These are phyloP conservation scores for Babylonia areolata DNA, from an alignment of 1,140 invertebrate species.

Conservation along the genomic window DNA sequence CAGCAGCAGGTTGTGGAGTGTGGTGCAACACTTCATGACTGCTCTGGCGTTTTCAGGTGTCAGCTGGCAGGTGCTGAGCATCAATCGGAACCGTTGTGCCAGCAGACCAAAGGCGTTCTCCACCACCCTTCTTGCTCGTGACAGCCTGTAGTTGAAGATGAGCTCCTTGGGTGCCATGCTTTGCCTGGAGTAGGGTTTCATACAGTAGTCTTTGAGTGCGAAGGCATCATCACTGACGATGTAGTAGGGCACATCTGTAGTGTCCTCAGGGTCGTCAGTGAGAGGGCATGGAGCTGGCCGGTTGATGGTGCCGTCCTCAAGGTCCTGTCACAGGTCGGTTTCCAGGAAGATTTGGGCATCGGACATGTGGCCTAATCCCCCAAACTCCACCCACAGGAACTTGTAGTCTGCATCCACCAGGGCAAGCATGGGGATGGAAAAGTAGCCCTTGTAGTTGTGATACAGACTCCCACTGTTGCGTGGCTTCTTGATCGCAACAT, in stretches of 20 bases:
- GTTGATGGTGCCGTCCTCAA: neutral
- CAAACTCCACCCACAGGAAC: neutral
- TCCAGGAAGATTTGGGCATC: neutral
- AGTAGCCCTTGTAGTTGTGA: neutral
- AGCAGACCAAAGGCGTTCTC: neutral
- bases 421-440: neutral
- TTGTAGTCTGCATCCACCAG: slow-evolving; percentile 20
- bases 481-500: neutral
- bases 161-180: neutral
- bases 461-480: neutral
- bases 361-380: neutral
- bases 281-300: neutral
- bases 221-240: neutral
- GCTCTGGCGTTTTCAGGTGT: neutral
- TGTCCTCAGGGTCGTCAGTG: neutral
- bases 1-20: neutral
- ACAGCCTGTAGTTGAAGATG: neutral
- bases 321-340: neutral
- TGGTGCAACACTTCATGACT: neutral
- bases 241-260: neutral
- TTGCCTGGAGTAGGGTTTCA: neutral
- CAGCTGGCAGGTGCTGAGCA: neutral
- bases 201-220: neutral
- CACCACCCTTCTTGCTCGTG: neutral
- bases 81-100: neutral